Percentiles rank a stretch among this genome's conserved stretches.
Conservation (phyloP, 2,113 vertebrate species). For the Pholis gunnellus region DNA sequence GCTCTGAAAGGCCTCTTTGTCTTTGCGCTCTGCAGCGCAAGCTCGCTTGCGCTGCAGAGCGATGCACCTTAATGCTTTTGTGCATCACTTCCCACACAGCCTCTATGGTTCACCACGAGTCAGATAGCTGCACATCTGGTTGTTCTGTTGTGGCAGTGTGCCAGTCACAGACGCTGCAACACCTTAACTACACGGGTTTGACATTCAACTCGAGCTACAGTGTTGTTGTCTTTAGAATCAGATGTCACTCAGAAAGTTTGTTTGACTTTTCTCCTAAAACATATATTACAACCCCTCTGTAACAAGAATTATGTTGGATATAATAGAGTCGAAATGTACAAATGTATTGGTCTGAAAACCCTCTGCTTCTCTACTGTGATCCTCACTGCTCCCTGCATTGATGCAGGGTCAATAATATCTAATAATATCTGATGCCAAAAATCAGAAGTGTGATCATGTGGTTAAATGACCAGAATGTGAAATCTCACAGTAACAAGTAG, state of each 20-base stretch:
- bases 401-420: not conserved
- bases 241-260: conserved; percentile 3
- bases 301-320: conserved; percentile 1
- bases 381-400: not conserved
- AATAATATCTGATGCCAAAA: not conserved
- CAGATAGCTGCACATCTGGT: conserved; percentile 41
- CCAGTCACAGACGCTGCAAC: conserved; percentile 5
- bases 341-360: not conserved
- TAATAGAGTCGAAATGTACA: not conserved
- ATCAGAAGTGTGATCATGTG: not conserved
- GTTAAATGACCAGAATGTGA: not conserved
- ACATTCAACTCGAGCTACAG: conserved; percentile 11
- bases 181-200: not conserved
- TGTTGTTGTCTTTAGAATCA: conserved; percentile 6
- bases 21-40: too few species aligned
- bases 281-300: not conserved
- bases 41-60: conserved; percentile 57
- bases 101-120: conserved; percentile 32
- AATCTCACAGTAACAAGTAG: not conserved
- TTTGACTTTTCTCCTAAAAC: not conserved
- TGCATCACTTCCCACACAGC: conserved; percentile 40
- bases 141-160: not conserved
- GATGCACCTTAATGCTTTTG: conserved; percentile 57
- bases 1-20: conserved; percentile 80
- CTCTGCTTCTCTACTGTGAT: not conserved